Percentiles rank a stretch among this genome's conserved stretches.
Conservation (phyloP, 2,888 invertebrate species). For the Epinotia ramella region DNA sequence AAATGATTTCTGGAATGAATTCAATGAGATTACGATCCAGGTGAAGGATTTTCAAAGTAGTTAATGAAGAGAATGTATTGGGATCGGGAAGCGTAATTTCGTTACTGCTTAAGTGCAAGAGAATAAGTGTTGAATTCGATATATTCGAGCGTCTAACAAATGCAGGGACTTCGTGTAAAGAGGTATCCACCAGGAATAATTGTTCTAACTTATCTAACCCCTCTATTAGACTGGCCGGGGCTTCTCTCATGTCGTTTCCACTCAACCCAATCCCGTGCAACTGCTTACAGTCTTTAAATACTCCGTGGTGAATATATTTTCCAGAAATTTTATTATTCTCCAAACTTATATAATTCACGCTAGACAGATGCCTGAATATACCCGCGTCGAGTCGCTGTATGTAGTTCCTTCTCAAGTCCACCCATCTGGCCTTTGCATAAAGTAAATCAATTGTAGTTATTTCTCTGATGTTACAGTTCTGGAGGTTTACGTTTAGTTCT, state of each 20-base stretch:
- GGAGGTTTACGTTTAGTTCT: not conserved
- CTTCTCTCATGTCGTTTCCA: not conserved
- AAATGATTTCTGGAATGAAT: not conserved
- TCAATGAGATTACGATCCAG: not conserved
- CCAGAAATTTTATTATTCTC: conserved; percentile 2
- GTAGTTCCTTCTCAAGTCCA: not conserved
- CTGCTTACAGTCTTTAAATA: not conserved
- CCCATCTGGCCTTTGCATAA: not conserved
- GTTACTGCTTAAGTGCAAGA: not conserved
- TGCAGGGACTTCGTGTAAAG: not conserved
- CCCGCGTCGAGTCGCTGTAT: not conserved
- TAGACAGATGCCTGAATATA: not conserved
- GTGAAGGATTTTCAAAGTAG: not conserved
- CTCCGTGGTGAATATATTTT: not conserved
- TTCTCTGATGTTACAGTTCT: not conserved
- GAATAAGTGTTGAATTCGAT: not conserved
- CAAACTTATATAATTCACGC: not conserved
- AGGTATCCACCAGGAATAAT: not conserved
- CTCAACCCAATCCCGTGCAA: not conserved
- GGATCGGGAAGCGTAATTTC: not conserved
- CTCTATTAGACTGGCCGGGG: not conserved
- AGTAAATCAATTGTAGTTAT: not conserved
- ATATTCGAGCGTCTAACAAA: not conserved
- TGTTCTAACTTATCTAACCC: not conserved
- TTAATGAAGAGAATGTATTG: not conserved